These are phyloP conservation scores for Huso huso DNA, from an alignment of 2,797 vertebrate species.

Conservation along the genomic window DNA sequence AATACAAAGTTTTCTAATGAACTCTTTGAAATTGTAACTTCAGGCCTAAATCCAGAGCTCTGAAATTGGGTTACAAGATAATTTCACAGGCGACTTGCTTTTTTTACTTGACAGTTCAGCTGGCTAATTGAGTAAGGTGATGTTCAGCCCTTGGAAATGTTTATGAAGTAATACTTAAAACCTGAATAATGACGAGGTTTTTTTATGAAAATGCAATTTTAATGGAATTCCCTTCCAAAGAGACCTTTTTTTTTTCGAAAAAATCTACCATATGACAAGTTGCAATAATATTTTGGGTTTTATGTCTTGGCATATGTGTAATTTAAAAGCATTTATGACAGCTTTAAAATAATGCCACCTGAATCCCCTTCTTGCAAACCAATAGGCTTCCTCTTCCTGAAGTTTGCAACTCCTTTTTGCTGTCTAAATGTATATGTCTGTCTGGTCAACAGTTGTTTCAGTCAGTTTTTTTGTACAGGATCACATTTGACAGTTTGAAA, in stretches of 20 bases:
- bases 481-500: too few relatives aligned
- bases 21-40: constrained; percentile 66
- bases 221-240: neutral
- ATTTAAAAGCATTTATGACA: too few relatives aligned
- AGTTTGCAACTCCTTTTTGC: too few relatives aligned
- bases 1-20: constrained; percentile 52
- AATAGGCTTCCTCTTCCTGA: too few relatives aligned
- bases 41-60: constrained; percentile 67
- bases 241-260: neutral
- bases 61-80: constrained; percentile 74
- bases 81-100: constrained; percentile 78
- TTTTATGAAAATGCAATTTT: constrained; percentile 14
- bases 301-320: too few relatives aligned
- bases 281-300: neutral
- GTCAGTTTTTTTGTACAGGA: too few relatives aligned
- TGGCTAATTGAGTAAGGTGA: constrained; percentile 71
- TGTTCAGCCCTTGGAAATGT: constrained; percentile 60
- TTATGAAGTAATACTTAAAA: constrained; percentile 62
- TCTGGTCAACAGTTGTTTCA: too few relatives aligned
- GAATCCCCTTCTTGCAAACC: too few relatives aligned
- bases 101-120: constrained; percentile 75
- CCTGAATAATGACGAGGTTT: constrained; percentile 48
- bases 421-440: too few relatives aligned
- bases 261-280: neutral
- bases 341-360: too few relatives aligned